Percentiles rank a stretch among this genome's conserved stretches.
Evolutionary conservation across 2,797 vertebrate genomes (phyloP).

Genomic region (Tangara arthus): DNA sequence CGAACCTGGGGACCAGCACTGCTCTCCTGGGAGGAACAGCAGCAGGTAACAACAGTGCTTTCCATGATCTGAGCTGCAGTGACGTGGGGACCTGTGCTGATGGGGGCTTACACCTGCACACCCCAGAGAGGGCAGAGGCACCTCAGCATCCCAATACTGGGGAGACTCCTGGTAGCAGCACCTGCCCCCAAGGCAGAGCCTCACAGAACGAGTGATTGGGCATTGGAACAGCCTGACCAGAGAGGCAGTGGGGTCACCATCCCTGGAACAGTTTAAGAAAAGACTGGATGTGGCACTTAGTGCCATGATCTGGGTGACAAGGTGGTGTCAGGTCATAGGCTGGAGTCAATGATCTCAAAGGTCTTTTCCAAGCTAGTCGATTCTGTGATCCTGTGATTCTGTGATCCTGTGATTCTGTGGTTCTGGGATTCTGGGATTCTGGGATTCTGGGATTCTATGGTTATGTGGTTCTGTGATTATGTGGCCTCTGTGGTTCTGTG

Average conservation of each 20-base stretch:
- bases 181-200: not conserved
- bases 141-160: accelerated
- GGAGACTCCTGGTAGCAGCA: accelerated
- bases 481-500: not conserved
- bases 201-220: not conserved
- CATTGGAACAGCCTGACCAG: not conserved
- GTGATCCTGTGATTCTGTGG: not conserved
- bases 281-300: not conserved
- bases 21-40: not conserved
- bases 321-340: not conserved
- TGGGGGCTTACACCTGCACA: accelerated
- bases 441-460: not conserved
- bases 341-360: not conserved
- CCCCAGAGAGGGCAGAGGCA: not conserved
- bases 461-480: not conserved
- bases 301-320: not conserved
- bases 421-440: not conserved
- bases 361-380: not conserved
- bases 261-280: not conserved
- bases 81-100: not conserved
- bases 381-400: not conserved
- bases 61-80: accelerated
- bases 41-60: accelerated
- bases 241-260: not conserved
- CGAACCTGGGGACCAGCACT: accelerated